Base-by-base conservation (phyloP, 2,797 vertebrate species). In the Arrhamphus sclerolepis region DNA sequence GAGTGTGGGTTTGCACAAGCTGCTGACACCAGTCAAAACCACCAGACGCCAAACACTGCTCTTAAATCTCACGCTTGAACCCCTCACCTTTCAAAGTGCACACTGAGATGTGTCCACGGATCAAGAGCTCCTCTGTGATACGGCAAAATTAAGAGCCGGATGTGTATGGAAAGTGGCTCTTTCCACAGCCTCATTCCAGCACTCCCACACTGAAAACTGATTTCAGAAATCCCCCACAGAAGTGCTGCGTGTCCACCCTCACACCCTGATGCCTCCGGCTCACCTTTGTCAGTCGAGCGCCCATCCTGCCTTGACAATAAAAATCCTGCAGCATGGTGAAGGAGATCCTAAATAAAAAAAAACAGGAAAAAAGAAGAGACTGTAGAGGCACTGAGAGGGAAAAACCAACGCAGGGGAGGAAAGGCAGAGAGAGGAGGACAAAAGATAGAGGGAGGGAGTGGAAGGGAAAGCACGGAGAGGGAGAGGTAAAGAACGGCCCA, bases 241-340 rank as follows among this genome's bases (percentile, higher is more conserved):
- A 19, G 3, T 22, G 2, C 42, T 6, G 31, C 7, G 54, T 60
- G 22, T 28, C 43, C 61, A 43, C 20, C 40, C 49, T 19, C 29
- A 62, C 61, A 2, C 52, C 62, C 70, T 0, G 3, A 61, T 55
- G 60, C 77, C 62, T 39, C 65, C 62, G 14, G 47, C 89, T 92
- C 89, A 92, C 91, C 91, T 91, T 79, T 75, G 81, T 85, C 85
- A 83, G 84, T 67, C 26, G 64, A 77, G 69, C n/a, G 22, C 52
- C 72, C 61, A 64, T 85, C 24, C 70, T 65, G 73, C 63, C 65
- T 63, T 26, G 70, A 78, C 80, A 66, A 79, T 82, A 82, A 78
- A 89, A 88, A 87, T 91, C 89, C 88, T 78, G 88, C 87, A 80
- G 80, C 91, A 87, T 84, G 69, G 74, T 87, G 43, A 74, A 49